Evolutionary conservation across 2,888 invertebrate species (phyloP), one percentile per base, ranked within the genome.

Genomic region (Glaucopsyche alexis): DNA sequence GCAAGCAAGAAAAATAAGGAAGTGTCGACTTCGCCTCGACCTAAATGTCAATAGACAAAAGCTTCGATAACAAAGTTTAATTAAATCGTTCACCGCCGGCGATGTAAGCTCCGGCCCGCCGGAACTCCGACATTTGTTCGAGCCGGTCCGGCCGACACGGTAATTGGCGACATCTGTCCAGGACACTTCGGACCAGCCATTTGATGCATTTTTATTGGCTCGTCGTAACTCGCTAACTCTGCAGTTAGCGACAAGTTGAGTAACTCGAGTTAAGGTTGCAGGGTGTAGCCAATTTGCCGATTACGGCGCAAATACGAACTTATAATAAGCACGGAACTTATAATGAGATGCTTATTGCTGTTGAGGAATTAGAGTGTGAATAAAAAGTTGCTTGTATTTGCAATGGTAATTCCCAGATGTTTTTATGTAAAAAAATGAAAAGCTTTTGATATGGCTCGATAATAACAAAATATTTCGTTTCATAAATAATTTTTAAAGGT

Each of bases 271-370:
- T 55, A 55, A 29, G 29, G 19, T 4, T 19, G 52, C 52, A 52
- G 19, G 19, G 55, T 55, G 19, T 16, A 55, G 11, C 55, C 19
- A 11, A 55, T 19, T 19, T 55, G 55, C 19, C 19, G 55, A 55
- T 19, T 19, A 19, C 19, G 19, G 55, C 19, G 16, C 19, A 3
- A 13, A 49, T 14, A 49, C 11, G 13, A 55, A 55, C 55, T 55
- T 19, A 11, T 55, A 55, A 55, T 55, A 19, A 55, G 55, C 55
- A 55, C 19, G 19, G 55, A 55, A 55, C 55, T 55, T 55, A 55
- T 55, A 55, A 55, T 55, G 11, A 55, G 19, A 11, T 55, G 19
- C 7, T 16, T 6, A 55, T 4, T 19, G 55, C 16, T 55, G 5
- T 55, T 11, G 55, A 55, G 19, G 55, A 19, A 55, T 55, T 55